These are phyloP conservation scores for Microplitis demolitor DNA, from an alignment of 1,140 invertebrate genomes.

Conservation along the genomic window DNA sequence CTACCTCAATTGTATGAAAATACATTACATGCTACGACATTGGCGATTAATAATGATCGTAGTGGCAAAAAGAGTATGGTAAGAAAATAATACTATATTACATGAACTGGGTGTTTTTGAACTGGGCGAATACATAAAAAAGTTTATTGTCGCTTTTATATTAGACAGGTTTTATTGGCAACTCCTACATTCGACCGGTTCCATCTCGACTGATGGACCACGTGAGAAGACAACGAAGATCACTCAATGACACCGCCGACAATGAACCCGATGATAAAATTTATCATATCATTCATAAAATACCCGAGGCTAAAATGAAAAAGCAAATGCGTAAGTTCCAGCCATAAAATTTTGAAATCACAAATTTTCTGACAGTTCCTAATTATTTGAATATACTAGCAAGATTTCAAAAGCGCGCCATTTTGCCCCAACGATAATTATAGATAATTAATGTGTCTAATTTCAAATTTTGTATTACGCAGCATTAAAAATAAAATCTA, in stretches of 20 bases:
- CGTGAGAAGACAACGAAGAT: neutral
- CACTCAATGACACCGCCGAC: neutral
- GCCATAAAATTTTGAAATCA: neutral
- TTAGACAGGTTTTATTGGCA: conserved; percentile 8
- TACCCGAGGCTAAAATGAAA: neutral
- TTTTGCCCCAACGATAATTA: no score
- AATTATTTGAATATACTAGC: no score
- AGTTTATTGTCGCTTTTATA: neutral
- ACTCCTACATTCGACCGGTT: conserved; percentile 11
- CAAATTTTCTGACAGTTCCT: no score
- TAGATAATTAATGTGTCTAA: neutral
- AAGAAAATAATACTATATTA: neutral
- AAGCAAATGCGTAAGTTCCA: neutral
- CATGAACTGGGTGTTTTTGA: no score
- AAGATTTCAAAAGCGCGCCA: no score
- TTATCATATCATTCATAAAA: conserved; percentile 24
- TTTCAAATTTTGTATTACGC: neutral
- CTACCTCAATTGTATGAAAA: neutral
- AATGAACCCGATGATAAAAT: neutral
- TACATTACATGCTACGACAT: neutral
- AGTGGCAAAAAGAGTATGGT: conserved; percentile 3
- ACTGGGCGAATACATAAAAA: no score
- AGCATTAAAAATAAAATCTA: neutral
- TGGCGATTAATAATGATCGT: neutral
- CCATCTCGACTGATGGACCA: neutral